Base-by-base conservation (phyloP, 2,113 vertebrate species). In the Craseonycteris thonglongyai region DNA sequence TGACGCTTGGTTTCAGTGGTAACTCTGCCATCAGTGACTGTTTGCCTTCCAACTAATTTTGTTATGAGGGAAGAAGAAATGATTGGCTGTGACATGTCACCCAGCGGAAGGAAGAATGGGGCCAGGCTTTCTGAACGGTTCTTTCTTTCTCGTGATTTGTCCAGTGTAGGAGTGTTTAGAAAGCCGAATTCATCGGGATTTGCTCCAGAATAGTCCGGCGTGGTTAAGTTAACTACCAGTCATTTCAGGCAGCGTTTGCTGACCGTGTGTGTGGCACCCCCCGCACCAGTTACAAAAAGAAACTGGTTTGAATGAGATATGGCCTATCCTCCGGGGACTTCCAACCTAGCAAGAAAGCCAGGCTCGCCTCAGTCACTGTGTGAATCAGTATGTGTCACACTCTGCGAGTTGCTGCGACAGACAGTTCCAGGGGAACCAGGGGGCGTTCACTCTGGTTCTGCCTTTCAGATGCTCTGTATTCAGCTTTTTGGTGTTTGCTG, bases 401-500 rank as follows among this genome's bases (percentile, higher is more conserved):
- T 56, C 14, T 6, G 2, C 19, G 1, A 0, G 56, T 4, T 21
- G 14, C 82, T 24, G 13, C 0, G 0, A 12, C 19, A 56, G 42
- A 30, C 40, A 24, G 33, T 49, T 3, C 66, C 9, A 0, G 30
- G 26, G 26, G 14, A 10, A 5, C 21, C 75, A 0, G 19, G 8
- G 14, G 18, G 54, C 26, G 1, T 21, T 16, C 14, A 1, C 10
- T 28, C 12, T 0, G 3, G 10, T 19, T 15, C 84, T 28, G 3
- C 9, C 0, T 19, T 14, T 22, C 2, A 2, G 0, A 1, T 0
- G 7, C 69, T 1, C 49, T 6, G 0, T 33, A n/a, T 16, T 26
- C 13, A 13, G 49, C 42, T 13, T 35, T 19, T 9, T 4, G 15
- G 22, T 21, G 35, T 61, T 33, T 24, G 9, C 66, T 4, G 0